A percentile compares a stretch with the other conserved stretches of the same genome.
These are phyloP conservation scores for Amphimallon solstitiale DNA, from an alignment of 2,888 invertebrate species.

Conservation along the genomic window DNA sequence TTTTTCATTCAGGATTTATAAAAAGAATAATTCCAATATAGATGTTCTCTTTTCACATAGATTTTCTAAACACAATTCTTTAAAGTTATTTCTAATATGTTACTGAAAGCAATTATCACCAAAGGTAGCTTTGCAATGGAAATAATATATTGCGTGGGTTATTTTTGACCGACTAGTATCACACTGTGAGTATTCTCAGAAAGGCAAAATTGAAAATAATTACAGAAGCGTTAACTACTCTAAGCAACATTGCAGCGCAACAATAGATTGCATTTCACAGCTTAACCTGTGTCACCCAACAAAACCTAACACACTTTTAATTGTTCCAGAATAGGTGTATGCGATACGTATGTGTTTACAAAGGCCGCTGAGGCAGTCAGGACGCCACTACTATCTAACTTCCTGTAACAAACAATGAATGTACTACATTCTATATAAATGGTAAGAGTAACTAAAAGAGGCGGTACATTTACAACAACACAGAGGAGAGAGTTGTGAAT, in stretches of 20 bases:
- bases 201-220: constrained; percentile 34
- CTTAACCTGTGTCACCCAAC: constrained; percentile 47
- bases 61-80: too few species aligned
- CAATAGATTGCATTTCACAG: constrained; percentile 49
- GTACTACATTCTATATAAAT: constrained; percentile 12
- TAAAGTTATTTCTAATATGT: too few species aligned
- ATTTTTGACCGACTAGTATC: neutral
- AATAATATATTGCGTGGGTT: neutral
- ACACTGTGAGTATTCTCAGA: constrained; percentile 25
- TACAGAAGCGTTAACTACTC: constrained; percentile 32
- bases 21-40: too few species aligned
- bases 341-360: constrained; percentile 24
- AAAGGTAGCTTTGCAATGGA: too few species aligned
- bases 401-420: constrained; percentile 37
- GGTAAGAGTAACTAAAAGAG: constrained; percentile 14
- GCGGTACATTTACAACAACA: constrained; percentile 34
- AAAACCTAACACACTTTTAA: constrained; percentile 50
- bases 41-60: too few species aligned
- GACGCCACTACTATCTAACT: constrained; percentile 31
- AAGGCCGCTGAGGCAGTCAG: constrained; percentile 21
- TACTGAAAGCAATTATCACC: too few species aligned
- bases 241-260: constrained; percentile 35
- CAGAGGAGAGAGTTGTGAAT: constrained; percentile 14
- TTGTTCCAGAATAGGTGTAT: constrained; percentile 42
- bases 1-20: too few species aligned